Evolutionary conservation across 2,113 vertebrate species (phyloP), one percentile per base, ranked within the genome.

Genomic region (Melanostigma gelatinosum): DNA sequence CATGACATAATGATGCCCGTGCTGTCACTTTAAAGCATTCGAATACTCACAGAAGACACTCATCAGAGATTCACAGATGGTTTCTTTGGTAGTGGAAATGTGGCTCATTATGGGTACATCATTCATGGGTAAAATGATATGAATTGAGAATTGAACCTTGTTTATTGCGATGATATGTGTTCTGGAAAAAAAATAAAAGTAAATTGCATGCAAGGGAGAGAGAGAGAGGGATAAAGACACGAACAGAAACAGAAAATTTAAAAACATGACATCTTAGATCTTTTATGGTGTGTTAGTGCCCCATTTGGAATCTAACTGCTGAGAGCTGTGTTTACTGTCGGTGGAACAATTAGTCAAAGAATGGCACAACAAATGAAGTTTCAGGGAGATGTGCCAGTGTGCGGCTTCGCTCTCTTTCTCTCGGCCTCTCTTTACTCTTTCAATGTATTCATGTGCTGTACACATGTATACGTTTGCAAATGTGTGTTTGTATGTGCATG

Each of bases 1-100:
- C 89, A 84, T 79, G 75, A 75, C 88, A 85, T 92, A 90, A 91
- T 87, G 79, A 92, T 90, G 85, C 66, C 83, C 88, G 84, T 84
- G 67, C 68, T 86, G 84, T 84, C 85, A 72, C 62, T 80, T 88
- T 77, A 75, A 87, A 86, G 83, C 54, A 58, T 83, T 81, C 78
- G 72, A 9, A 38, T 82, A 27, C 54, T 86, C 86, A 75, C 71
- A 83, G 73, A 83, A 70, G 80, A 81, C 72, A 42, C 68, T 87
- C 83, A 87, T 86, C 85, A 79, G 69, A 74, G 57, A 86, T 74
- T 74, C 71, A 76, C 79, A 89, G 78, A 88, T 87, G 81, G 3
- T 79, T 48, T 72, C 62, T 66, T 42, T 79, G 71, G 36, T 75
- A 50, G 71, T 68, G 76, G 64, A 77, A 82, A 72, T 85, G 54